phyloP scores from a whole-genome alignment of 1,140 invertebrate genomes.

The Temnothorax nylanderi region DNA sequence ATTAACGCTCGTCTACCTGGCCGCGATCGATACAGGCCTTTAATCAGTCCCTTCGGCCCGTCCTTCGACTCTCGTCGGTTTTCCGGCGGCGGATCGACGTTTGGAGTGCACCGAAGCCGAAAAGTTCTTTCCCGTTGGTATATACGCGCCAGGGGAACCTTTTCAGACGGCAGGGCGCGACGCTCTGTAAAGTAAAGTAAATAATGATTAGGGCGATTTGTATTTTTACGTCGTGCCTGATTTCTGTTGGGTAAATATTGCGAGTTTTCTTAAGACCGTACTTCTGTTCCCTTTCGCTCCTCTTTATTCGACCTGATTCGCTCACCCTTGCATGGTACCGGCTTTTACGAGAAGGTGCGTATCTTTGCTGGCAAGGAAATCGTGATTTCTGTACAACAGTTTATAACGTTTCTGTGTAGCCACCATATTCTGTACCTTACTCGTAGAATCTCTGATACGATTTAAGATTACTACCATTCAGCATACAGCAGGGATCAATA shows the following conservation, averaged over 20 bases:
- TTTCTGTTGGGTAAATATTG: constrained; percentile 82
- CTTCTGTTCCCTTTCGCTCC: constrained; percentile 48
- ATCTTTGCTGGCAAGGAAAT: constrained; percentile 19
- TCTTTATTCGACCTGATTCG: constrained; percentile 36
- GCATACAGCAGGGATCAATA: neutral
- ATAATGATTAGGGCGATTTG: constrained; percentile 83
- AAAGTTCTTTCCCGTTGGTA: constrained; percentile 65
- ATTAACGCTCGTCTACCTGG: constrained; percentile 70
- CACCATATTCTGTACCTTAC: neutral
- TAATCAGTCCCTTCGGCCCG: constrained; percentile 74
- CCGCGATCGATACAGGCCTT: constrained; percentile 68
- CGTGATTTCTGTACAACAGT: constrained; percentile 25
- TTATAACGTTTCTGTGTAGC: constrained; percentile 35
- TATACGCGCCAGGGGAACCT: constrained; percentile 10
- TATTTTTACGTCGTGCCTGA: constrained; percentile 83
- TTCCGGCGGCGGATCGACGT: constrained; percentile 62
- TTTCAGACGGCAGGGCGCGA: constrained; percentile 39
- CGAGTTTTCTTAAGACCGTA: constrained; percentile 81
- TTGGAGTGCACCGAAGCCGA: constrained; percentile 68
- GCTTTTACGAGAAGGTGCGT: constrained; percentile 18
- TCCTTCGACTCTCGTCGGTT: constrained; percentile 48
- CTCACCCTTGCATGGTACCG: constrained; percentile 41
- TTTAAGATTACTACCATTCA: constrained; percentile 40
- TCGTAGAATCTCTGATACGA: constrained; percentile 22
- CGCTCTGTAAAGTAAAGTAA: constrained; percentile 79